phyloP scores from a whole-genome alignment of 2,888 invertebrate species.

The Agriopis leucophaearia region DNA sequence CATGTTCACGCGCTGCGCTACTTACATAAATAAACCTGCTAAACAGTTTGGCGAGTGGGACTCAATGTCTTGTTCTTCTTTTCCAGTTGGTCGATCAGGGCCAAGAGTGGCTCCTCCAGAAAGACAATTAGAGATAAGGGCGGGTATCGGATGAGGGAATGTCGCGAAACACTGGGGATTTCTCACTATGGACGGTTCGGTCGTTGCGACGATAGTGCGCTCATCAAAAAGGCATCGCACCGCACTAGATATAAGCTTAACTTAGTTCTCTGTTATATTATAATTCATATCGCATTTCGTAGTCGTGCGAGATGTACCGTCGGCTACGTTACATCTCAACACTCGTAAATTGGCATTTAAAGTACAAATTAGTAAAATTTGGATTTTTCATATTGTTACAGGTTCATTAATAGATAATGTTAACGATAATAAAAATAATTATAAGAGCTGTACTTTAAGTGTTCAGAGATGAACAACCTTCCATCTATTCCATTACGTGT shows the following conservation, averaged over 20 bases:
- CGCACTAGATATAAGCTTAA: conserved; percentile 81
- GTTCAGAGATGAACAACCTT: conserved; percentile 83
- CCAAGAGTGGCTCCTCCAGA: conserved; percentile 86
- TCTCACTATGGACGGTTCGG: conserved; percentile 84
- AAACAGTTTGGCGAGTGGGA: conserved; percentile 81
- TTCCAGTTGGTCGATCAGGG: conserved; percentile 87
- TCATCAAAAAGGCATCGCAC: conserved; percentile 86
- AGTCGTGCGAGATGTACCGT: conserved; percentile 80
- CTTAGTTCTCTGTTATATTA: conserved; percentile 68
- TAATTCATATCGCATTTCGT: conserved; percentile 75
- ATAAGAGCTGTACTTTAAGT: conserved; percentile 87
- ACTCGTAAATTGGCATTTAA: conserved; percentile 86
- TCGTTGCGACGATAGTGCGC: conserved; percentile 78
- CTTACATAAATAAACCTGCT: conserved; percentile 80
- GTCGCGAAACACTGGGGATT: conserved; percentile 85
- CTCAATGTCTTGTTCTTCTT: conserved; percentile 86
- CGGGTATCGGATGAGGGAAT: conserved; percentile 82
- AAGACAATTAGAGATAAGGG: conserved; percentile 85
- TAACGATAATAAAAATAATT: conserved; percentile 76
- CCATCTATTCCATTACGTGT: conserved; percentile 78
- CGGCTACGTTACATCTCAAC: conserved; percentile 79
- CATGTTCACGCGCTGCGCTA: conserved; percentile 84
- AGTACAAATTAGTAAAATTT: conserved; percentile 87
- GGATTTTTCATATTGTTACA: conserved; percentile 86
- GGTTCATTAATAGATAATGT: conserved; percentile 85